Base-by-base conservation (phyloP, 2,797 vertebrate genomes). In the Ispidina picta region DNA sequence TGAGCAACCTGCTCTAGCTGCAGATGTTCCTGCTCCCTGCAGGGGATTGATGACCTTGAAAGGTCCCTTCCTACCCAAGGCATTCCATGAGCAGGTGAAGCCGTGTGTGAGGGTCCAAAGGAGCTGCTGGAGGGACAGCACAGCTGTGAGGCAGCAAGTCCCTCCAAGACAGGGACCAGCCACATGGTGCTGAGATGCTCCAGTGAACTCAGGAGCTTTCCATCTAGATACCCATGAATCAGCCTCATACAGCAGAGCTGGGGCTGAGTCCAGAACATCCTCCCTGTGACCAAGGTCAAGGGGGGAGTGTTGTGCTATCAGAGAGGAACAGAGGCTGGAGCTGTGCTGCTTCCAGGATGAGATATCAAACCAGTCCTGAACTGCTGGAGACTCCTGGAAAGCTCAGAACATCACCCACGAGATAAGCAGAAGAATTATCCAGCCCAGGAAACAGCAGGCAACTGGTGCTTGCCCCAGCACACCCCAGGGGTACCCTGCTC, bases 141-240 rank as follows among this genome's bases (percentile, higher is more conserved):
- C 3, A 10, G 22, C 37, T 11, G 12, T 2, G 23, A 5, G 46
- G 62, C n/a, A 48, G 17, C 43, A 8, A 25, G 6, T 2, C 6
- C n/a, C 10, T 3, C 26, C 33, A 15, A 20, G 5, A 2, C 3
- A 1, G 19, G 55, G 25, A 22, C n/a, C 25, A 10, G 7, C 51
- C 5, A 2, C 1, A 0, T 46, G 29, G 6, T 0, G 0, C 15
- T 0, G 31, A 31, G 54, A n/a, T 16, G 63, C 29, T 60, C 5
- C 46, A 6, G 6, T 2, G 15, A 25, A 26, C 10, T 12, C 5
- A 2, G 35, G 65, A 76, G 33, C 9, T 25, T 64, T 10, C 2
- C 4, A 1, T 25, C 51, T 59, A 52, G 13, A 2, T 31, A 26
- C 6, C 2, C 23, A 2, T 1, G 9, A 23, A 31, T 51, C 54